Conservation (phyloP, 1,140 invertebrate species). For the Mizuhopecten yessoensis region DNA sequence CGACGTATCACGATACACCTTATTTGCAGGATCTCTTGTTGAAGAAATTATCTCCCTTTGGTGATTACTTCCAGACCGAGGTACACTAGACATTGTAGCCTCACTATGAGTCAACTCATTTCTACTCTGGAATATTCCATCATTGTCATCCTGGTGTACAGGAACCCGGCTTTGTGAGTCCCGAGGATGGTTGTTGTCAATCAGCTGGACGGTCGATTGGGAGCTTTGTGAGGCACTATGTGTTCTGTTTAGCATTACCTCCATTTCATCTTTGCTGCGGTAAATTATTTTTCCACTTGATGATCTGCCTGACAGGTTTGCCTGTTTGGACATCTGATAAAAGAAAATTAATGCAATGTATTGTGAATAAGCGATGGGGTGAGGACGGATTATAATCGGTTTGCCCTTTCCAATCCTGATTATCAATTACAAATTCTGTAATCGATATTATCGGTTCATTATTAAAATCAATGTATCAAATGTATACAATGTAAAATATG, state of each 20-base stretch:
- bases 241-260: constrained; percentile 20
- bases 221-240: not conserved
- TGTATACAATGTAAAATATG: no score
- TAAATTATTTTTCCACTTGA: constrained; percentile 49
- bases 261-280: constrained; percentile 45
- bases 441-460: no score
- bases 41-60: not conserved
- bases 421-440: no score
- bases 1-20: not conserved
- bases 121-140: not conserved
- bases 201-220: no score
- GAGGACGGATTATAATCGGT: no score
- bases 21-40: not conserved
- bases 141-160: not conserved
- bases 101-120: not conserved
- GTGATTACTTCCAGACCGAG: not conserved
- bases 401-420: no score
- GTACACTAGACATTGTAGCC: not conserved
- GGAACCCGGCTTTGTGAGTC: not conserved
- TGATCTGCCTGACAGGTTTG: constrained; percentile 29
- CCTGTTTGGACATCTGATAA: not conserved
- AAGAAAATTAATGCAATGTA: not conserved
- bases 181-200: not conserved
- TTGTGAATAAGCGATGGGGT: no score
- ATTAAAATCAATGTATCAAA: no score